Percentiles rank a stretch among this genome's conserved stretches.
Evolutionary conservation across 2,888 invertebrate species (phyloP).

Genomic region (Drosophila putrida): DNA sequence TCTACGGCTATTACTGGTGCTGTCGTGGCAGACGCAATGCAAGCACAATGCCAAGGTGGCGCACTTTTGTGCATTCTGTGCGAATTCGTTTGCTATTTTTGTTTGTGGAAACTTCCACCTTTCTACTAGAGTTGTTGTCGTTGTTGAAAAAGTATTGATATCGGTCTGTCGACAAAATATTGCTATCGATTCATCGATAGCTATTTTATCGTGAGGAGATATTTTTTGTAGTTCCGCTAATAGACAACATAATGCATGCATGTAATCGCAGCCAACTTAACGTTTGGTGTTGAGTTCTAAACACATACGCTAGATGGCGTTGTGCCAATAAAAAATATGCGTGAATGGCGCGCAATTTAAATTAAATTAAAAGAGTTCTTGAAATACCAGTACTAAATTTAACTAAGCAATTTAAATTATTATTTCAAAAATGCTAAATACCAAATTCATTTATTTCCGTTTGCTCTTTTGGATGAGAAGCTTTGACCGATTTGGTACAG

Average conservation of each 20-base stretch:
- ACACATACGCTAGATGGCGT: no score
- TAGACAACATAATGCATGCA: neutral
- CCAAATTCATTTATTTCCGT: neutral
- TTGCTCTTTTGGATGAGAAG: neutral
- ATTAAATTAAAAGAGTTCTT: neutral
- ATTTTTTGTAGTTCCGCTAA: no score
- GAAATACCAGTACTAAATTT: no score
- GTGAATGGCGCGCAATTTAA: neutral
- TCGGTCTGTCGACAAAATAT: neutral
- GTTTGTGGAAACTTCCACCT: constrained; percentile 61
- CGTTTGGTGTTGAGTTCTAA: no score
- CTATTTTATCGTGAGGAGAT: neutral
- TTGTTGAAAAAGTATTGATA: neutral
- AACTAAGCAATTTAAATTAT: no score
- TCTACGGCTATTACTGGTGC: constrained; percentile 25
- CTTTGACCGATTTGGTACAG: neutral
- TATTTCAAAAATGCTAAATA: no score
- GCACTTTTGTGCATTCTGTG: constrained; percentile 77
- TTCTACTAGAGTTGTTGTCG: constrained; percentile 23
- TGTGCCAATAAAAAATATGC: no score
- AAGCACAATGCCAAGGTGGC: constrained; percentile 68
- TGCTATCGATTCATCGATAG: neutral
- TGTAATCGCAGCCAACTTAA: no score
- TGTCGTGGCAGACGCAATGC: constrained; percentile 55
- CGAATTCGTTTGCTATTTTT: constrained; percentile 54